These are phyloP conservation scores for Cebus imitator DNA, from an alignment of 2,113 vertebrate genomes.

Conservation along the genomic window DNA sequence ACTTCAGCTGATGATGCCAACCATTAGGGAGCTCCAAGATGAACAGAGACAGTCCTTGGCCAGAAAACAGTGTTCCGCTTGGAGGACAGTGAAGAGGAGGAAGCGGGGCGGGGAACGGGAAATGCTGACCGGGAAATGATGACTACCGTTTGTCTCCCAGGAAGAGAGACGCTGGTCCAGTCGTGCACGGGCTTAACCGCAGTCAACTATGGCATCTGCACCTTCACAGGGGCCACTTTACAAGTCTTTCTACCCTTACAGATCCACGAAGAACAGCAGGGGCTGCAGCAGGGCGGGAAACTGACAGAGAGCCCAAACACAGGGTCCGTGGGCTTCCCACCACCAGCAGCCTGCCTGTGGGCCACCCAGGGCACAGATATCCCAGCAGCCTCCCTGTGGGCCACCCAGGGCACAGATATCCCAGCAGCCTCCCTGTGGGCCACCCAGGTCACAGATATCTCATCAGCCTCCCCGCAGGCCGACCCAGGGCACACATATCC, in stretches of 20 bases:
- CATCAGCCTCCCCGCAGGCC: accelerated
- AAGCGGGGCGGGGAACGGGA: not conserved
- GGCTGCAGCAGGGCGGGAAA: accelerated
- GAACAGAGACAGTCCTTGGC: not conserved
- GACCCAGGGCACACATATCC: too few relatives aligned
- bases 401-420: too few relatives aligned
- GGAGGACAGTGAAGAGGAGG: not conserved
- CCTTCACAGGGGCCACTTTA: not conserved
- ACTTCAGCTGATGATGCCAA: not conserved
- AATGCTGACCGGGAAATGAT: not conserved
- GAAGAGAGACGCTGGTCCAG: too few relatives aligned
- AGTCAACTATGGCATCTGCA: not conserved
- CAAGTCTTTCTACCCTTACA: not conserved
- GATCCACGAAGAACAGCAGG: not conserved
- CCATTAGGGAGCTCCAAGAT: not conserved
- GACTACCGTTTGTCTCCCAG: not conserved
- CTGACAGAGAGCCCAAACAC: not conserved
- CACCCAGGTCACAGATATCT: too few relatives aligned
- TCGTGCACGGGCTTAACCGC: not conserved
- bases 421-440: not conserved
- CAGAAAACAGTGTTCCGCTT: not conserved
- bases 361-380: too few relatives aligned
- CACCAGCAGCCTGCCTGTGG: too few relatives aligned
- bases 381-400: too few relatives aligned
- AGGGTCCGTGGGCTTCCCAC: too few relatives aligned